Base-by-base conservation (phyloP, 2,797 vertebrate species). In the Microctenopoma stevenorrisi region DNA sequence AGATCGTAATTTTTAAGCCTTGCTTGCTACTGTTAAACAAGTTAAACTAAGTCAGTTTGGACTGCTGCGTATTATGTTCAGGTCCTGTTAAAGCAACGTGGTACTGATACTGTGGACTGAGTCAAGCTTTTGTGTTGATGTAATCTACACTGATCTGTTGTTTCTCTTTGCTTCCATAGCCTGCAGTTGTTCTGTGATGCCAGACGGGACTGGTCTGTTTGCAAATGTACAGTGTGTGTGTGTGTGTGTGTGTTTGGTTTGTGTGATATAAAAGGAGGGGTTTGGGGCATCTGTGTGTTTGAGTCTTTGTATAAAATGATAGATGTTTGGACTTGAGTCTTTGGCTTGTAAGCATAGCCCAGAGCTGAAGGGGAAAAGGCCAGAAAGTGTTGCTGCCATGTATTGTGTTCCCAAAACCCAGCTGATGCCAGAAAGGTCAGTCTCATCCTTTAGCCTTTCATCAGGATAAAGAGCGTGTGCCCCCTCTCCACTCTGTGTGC, bases 371-470 rank as follows among this genome's bases (percentile, higher is more conserved):
- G 72, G 88, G 84, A 84, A 89, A 88, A 86, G 87, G 89, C 89
- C 85, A 88, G 83, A 91, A 91, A 84, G 82, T 83, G 73, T 84
- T 86, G 72, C 81, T 26, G 79, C 69, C 84, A 85, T 82, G 84
- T 61, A 89, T 90, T 91, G 79, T 91, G 84, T 87, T 92, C 81
- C 87, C 78, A 91, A 92, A 92, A 89, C 87, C 86, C 86, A 88
- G 88, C 89, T 90, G 88, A 84, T 92, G 88, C 90, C 83, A 90
- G 89, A 92, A 92, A 91, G 92, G 89, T 91, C 86, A 89, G 68
- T 75, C 81, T 87, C 82, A 86, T 89, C 86, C 88, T 88, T 87
- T 92, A 86, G 81, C 88, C 89, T 94, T 93, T 94, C 85, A 92
- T 92, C 80, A n/a, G 84, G 86, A 93, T 90, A 90, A 92, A 92